phyloP scores from a whole-genome alignment of 1,140 invertebrate species.

The Lucilia sericata region DNA sequence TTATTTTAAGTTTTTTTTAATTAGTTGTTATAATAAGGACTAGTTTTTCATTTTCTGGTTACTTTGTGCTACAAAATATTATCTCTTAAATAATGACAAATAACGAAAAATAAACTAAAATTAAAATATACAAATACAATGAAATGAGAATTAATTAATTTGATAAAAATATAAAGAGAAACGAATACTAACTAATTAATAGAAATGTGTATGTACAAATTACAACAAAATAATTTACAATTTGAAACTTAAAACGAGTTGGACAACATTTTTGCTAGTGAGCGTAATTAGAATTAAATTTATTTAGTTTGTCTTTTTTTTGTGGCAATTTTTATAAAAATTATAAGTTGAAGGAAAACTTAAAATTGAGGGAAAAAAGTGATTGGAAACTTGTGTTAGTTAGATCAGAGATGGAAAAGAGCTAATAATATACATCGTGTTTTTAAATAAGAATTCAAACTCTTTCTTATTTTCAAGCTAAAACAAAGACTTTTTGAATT shows the following conservation, averaged over 20 bases:
- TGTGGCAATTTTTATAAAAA: too few relatives aligned
- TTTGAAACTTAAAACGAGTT: not conserved
- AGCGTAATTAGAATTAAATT: not conserved
- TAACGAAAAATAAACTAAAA: not conserved
- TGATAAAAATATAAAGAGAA: not conserved
- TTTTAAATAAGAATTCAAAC: too few relatives aligned
- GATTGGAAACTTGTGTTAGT: too few relatives aligned
- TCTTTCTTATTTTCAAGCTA: too few relatives aligned
- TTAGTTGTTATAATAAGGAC: not conserved
- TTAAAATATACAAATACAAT: not conserved
- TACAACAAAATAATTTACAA: slow-evolving; percentile 13
- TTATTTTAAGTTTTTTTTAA: slow-evolving; percentile 1
- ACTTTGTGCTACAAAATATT: not conserved
- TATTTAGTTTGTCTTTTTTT: not conserved
- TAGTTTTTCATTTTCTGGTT: slow-evolving; percentile 3
- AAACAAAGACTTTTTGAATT: too few relatives aligned
- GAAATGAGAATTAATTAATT: slow-evolving; percentile 9
- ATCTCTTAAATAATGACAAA: slow-evolving; percentile 5
- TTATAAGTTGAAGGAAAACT: too few relatives aligned
- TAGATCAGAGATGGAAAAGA: too few relatives aligned
- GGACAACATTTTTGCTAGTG: not conserved
- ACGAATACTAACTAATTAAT: not conserved
- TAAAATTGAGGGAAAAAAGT: too few relatives aligned
- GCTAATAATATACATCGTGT: too few relatives aligned
- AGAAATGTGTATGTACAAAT: not conserved